Evolutionary conservation across 2,888 invertebrate species (phyloP).

Genomic region (Rhagophthalmus giganteus): DNA sequence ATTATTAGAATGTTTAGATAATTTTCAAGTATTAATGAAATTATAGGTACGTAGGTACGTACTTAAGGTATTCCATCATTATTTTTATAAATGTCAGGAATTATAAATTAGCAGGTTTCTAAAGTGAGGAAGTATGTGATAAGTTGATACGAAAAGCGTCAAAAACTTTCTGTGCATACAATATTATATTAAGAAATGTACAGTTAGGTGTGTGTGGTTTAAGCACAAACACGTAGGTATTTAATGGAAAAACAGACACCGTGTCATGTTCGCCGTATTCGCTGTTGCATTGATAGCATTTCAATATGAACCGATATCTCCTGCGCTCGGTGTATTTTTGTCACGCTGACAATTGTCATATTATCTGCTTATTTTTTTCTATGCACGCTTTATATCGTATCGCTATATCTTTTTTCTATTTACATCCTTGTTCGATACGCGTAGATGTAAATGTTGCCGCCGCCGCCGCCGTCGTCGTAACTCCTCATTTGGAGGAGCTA

Average conservation of each 20-base stretch:
- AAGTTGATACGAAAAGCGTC: conserved; percentile 13
- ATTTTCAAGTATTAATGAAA: no score
- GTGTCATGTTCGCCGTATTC: conserved; percentile 32
- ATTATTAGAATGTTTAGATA: no score
- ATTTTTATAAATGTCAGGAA: no score
- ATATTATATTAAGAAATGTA: conserved; percentile 28
- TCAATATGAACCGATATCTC: conserved; percentile 32
- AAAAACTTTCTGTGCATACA: conserved; percentile 21
- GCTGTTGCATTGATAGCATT: conserved; percentile 29
- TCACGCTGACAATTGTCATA: conserved; percentile 26
- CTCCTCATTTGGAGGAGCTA: conserved; percentile 16
- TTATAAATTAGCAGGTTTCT: no score
- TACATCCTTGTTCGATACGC: conserved; percentile 9
- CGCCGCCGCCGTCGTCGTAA: conserved; percentile 9
- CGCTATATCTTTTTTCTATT: not conserved
- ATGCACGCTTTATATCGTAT: conserved; percentile 14
- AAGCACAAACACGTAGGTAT: conserved; percentile 31
- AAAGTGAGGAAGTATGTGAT: conserved; percentile 1
- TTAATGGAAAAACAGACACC: conserved; percentile 31
- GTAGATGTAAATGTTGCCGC: conserved; percentile 1
- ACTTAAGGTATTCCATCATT: no score
- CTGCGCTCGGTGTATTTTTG: conserved; percentile 20
- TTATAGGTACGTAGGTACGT: not conserved
- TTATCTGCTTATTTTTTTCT: conserved; percentile 18
- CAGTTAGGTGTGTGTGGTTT: conserved; percentile 26